Evolutionary conservation across 2,797 vertebrate species (phyloP).

Genomic region (Molossus molossus): DNA sequence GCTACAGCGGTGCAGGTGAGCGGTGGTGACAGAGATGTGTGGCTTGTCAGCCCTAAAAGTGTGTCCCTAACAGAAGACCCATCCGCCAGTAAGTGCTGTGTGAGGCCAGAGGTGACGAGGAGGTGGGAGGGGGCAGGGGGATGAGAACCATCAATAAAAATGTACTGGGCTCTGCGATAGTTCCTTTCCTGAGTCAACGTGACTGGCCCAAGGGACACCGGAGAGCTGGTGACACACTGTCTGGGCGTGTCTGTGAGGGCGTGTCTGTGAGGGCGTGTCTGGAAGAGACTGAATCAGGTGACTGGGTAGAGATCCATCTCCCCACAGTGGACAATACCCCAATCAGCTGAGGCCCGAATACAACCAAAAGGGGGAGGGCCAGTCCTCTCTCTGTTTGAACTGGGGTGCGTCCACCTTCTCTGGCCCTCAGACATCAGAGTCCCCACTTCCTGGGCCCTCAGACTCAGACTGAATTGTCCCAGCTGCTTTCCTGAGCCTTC

Average conservation of each 20-base stretch:
- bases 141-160: neutral
- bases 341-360: fast-evolving
- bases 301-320: neutral
- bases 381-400: neutral
- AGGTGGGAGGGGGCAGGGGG: neutral
- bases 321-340: neutral
- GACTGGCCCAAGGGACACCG: neutral
- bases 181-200: neutral
- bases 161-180: fast-evolving
- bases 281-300: neutral
- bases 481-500: neutral
- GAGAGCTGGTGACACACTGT: neutral
- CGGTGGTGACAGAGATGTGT: neutral
- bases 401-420: neutral
- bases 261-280: too few species aligned
- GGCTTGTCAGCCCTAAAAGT: neutral
- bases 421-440: neutral
- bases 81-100: neutral
- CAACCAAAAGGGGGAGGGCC: neutral
- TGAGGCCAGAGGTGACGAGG: neutral
- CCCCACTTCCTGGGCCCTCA: neutral
- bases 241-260: neutral
- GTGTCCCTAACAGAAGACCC: neutral
- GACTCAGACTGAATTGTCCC: too few species aligned
- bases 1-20: neutral